Evolutionary conservation across 2,888 invertebrate species (phyloP), one percentile per base, ranked within the genome.

Genomic region (Eupithecia inturbata): DNA sequence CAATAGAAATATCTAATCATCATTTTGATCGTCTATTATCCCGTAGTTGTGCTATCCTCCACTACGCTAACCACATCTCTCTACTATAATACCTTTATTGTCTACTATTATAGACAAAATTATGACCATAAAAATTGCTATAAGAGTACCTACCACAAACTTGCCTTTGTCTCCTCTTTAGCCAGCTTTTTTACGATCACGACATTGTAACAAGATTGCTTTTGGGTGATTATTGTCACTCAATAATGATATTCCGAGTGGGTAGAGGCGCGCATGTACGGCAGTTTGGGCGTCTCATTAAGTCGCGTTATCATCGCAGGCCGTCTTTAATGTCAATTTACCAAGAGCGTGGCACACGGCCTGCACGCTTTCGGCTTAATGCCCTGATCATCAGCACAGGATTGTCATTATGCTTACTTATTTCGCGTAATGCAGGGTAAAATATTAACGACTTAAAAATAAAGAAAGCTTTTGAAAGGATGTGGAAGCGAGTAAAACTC

Each of bases 281-380:
- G 74, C 36, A 77, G 72, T 75, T 74, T 78, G 78, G 79, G 82
- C 78, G 82, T 84, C 87, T 88, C 86, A 89, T 90, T 89, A 90
- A 81, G 82, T 83, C 79, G 75, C 80, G 82, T 85, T 86, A 85
- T 88, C 87, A 87, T 85, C 79, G 77, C 81, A 78, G 82, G 84
- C 83, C 80, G 84, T 86, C 82, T 83, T 83, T 84, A 81, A 84
- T 81, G 85, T 84, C 88, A 88, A 86, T 88, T 88, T 87, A 82
- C 83, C 77, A 70, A 66, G 62, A 31, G 79, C 81, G 76, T 78
- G 80, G 78, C 81, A 77, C 70, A 71, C 81, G 78, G 64, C 45
- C 45, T 26, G 9, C 66, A 39, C 64, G 66, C 66, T 66, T 63
- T 26, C 19, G 45, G 36, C 60, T 68, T 62, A 45, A 66, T 73